Percentiles rank a stretch among this genome's conserved stretches.
These are phyloP conservation scores for Aspidoscelis tigris DNA, from an alignment of 2,113 vertebrate genomes.

Conservation along the genomic window DNA sequence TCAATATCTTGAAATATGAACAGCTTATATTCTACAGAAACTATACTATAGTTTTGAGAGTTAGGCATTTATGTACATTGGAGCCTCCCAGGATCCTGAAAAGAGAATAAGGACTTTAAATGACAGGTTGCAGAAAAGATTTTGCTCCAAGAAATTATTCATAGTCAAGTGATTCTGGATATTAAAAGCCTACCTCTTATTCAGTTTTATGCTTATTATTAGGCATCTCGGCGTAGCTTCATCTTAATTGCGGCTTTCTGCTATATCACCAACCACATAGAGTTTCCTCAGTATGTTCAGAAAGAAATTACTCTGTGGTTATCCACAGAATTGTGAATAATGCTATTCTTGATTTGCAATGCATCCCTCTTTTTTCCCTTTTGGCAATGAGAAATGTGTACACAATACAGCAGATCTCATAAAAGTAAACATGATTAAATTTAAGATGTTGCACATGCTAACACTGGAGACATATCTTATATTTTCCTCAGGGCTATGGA, in stretches of 20 bases:
- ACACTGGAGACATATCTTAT: not conserved
- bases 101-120: not conserved
- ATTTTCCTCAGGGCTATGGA: conserved; percentile 1
- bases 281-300: conserved; percentile 39
- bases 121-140: not conserved
- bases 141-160: not conserved
- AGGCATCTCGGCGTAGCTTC: conserved; percentile 14
- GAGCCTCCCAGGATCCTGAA: not conserved
- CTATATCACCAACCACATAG: conserved; percentile 30
- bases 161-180: not conserved
- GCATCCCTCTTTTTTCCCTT: not conserved
- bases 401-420: conserved; percentile 26
- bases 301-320: conserved; percentile 27
- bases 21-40: no score
- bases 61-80: no score
- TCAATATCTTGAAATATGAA: no score
- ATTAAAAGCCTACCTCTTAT: conserved; percentile 16
- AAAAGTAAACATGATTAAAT: not conserved
- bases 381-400: conserved; percentile 26
- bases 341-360: conserved; percentile 41
- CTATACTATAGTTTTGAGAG: no score
- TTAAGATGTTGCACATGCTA: conserved; percentile 20
- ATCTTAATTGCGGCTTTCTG: conserved; percentile 42
- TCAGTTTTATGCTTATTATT: conserved; percentile 19
- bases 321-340: conserved; percentile 4